Conservation (phyloP, 2,888 invertebrate species). For the Drosophila fungiperda region DNA sequence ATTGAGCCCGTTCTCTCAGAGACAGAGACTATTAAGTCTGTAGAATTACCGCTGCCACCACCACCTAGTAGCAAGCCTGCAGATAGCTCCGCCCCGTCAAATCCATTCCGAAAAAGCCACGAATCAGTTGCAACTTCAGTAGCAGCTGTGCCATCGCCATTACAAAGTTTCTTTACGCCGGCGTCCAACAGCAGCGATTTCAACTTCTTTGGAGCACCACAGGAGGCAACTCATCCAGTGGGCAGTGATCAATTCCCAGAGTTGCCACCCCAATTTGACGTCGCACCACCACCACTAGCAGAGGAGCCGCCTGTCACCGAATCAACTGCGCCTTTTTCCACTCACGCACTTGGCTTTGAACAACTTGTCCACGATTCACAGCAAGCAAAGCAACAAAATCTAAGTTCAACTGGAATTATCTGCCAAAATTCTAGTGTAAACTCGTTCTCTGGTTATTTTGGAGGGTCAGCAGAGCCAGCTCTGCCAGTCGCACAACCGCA, state of each 20-base stretch:
- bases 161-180: conserved; percentile 69
- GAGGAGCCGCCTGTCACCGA: conserved; percentile 18
- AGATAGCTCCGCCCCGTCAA: conserved; percentile 20
- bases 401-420: conserved; percentile 31
- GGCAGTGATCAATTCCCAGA: conserved; percentile 44
- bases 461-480: conserved; percentile 35
- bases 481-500: conserved; percentile 11
- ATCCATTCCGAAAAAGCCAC: conserved; percentile 43
- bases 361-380: conserved; percentile 52
- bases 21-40: not conserved
- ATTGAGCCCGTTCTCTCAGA: conserved; percentile 58
- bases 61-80: conserved; percentile 12
- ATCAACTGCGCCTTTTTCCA: not conserved
- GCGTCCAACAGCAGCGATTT: conserved; percentile 43
- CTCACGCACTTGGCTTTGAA: conserved; percentile 57
- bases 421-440: conserved; percentile 66
- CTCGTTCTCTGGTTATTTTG: conserved; percentile 58
- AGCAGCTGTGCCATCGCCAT: conserved; percentile 41
- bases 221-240: conserved; percentile 8
- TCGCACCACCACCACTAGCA: conserved; percentile 43
- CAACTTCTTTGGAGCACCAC: conserved; percentile 44
- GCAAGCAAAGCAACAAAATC: conserved; percentile 35
- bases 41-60: conserved; percentile 10
- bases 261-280: conserved; percentile 41
- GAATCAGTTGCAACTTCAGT: conserved; percentile 24